Base-by-base conservation (phyloP, 2,888 invertebrate genomes). In the Agriopis aurantiaria region DNA sequence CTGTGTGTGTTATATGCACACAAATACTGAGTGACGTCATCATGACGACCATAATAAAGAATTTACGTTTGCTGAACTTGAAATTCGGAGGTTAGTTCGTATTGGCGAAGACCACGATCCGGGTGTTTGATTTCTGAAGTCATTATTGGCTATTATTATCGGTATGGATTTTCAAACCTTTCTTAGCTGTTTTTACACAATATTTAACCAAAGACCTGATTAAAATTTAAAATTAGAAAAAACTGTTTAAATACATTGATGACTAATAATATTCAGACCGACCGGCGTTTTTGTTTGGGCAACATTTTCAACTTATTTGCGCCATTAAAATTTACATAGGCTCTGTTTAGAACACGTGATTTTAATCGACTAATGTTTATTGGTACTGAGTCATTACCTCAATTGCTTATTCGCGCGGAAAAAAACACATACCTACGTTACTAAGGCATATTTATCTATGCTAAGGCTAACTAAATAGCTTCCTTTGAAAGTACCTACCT, bases 31-130 rank as follows among this genome's bases (percentile, higher is more conserved):
- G 72, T 78, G 75, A 80, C 77, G 72, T 74, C 72, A 87, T 74
- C 72, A 87, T 86, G 85, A 79, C 80, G 67, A 74, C 79, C 49
- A 73, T 86, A 51, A 43, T 69, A 58, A 85, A 82, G 72, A 82
- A 75, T 73, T 71, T 87, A 48, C 79, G 84, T 77, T 58, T 83
- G 68, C 75, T 86, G 81, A 84, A 82, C 79, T 82, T 80, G 75
- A 87, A 84, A 77, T 75, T 84, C 73, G 82, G 82, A 88, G 90
- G 90, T 90, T 82, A 86, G 89, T 88, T 17, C 8, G 46, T 48
- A 23, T 46, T n/a, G 10, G 52, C 40, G 2, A 33, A 10, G 58
- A 46, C 5, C 58, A n/a, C 58, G 46, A 33, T 12, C n/a, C 46
- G 58, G 58, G 23, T 46, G 45, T 46, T 46, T 33, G 23, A 58